Evolutionary conservation across 2,888 invertebrate genomes (phyloP).

Genomic region (Hartigia nigra): DNA sequence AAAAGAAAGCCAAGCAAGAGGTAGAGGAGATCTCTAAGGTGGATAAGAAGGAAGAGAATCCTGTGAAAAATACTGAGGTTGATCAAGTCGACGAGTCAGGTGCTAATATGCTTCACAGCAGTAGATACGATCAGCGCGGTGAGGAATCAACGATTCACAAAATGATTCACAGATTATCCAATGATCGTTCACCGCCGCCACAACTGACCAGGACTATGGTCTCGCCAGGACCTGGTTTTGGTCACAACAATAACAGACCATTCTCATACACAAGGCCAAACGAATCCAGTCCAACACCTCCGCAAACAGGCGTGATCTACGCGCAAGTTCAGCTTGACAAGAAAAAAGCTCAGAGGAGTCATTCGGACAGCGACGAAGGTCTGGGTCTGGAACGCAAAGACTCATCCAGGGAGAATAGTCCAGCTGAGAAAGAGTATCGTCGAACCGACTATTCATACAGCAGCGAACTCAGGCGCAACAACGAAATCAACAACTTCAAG

Average conservation of each 20-base stretch:
- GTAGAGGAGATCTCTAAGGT: slow-evolving; percentile 24
- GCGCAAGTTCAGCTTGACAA: slow-evolving; percentile 75
- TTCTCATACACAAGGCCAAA: slow-evolving; percentile 82
- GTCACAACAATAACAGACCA: slow-evolving; percentile 80
- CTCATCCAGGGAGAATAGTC: slow-evolving; percentile 61
- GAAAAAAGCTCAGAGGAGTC: slow-evolving; percentile 68
- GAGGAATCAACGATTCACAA: slow-evolving; percentile 74
- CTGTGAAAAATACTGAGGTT: slow-evolving; percentile 19
- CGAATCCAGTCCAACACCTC: slow-evolving; percentile 66
- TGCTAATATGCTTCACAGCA: slow-evolving; percentile 57
- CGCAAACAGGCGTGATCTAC: slow-evolving; percentile 76
- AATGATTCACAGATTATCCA: slow-evolving; percentile 80
- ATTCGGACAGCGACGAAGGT: slow-evolving; percentile 84
- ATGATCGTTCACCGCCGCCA: slow-evolving; percentile 77
- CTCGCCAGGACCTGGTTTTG: slow-evolving; percentile 71
- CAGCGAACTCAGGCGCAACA: slow-evolving; percentile 52
- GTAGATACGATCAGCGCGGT: slow-evolving; percentile 53
- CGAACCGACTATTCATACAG: slow-evolving; percentile 52
- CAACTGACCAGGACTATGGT: slow-evolving; percentile 72
- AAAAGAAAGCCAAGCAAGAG: slow-evolving; percentile 23
- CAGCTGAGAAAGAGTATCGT: slow-evolving; percentile 60
- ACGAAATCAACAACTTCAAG: slow-evolving; percentile 56
- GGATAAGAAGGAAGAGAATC: slow-evolving; percentile 20
- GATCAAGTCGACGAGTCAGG: slow-evolving; percentile 47
- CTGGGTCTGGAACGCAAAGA: slow-evolving; percentile 75